Evolutionary conservation across 2,797 vertebrate genomes (phyloP).

Genomic region (Pangasius krempfi): DNA sequence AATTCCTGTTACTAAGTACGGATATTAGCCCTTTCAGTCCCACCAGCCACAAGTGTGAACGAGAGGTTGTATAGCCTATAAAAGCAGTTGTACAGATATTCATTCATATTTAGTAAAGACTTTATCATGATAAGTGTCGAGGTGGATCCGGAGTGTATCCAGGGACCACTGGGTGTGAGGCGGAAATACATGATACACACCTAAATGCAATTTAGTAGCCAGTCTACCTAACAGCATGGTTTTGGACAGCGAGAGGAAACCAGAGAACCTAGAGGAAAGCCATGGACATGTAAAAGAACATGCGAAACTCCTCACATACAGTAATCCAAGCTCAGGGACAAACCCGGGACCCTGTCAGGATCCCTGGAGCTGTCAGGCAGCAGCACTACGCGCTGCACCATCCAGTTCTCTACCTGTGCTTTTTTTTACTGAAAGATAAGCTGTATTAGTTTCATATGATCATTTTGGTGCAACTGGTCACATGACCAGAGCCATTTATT

Average conservation of each 20-base stretch:
- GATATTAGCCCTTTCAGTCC: neutral
- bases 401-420: neutral
- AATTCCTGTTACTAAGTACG: neutral
- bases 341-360: neutral
- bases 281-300: neutral
- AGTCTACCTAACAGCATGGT: neutral
- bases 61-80: neutral
- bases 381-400: neutral
- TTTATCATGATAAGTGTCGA: neutral
- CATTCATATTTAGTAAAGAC: neutral
- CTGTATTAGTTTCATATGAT: neutral
- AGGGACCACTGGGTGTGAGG: neutral
- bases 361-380: neutral
- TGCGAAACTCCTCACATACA: neutral
- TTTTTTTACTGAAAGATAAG: neutral
- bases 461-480: neutral
- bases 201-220: neutral
- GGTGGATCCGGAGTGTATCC: neutral
- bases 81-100: neutral
- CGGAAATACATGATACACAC: neutral
- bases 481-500: neutral
- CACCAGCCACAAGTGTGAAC: neutral
- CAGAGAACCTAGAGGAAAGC: neutral
- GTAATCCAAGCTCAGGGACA: neutral
- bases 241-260: neutral